Percentiles rank a stretch among this genome's conserved stretches.
Conservation (phyloP, 2,888 invertebrate species). For the Schizaphis graminum region DNA sequence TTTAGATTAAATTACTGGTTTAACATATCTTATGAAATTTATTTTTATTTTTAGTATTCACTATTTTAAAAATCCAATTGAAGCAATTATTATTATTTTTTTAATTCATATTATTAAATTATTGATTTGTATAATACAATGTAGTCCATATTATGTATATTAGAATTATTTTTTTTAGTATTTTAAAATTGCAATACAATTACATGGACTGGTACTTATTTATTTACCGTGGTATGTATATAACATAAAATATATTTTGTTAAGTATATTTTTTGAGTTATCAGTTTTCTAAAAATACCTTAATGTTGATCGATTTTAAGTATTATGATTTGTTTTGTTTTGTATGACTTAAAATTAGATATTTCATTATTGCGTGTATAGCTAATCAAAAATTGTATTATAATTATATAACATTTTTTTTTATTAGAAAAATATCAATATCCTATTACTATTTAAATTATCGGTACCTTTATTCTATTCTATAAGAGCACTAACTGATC, state of each 20-base stretch:
- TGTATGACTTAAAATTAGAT: background rate
- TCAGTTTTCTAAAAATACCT: conserved; percentile 32
- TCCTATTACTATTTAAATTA: background rate
- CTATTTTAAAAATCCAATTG: background rate
- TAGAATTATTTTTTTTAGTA: background rate
- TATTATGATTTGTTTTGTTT: background rate
- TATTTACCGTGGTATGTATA: background rate
- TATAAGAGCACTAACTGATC: background rate
- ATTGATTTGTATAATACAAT: background rate
- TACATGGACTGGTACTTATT: conserved; percentile 7
- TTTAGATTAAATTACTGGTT: background rate
- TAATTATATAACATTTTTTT: background rate
- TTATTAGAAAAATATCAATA: background rate
- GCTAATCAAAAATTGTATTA: background rate
- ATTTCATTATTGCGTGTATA: background rate
- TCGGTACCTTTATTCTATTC: background rate
- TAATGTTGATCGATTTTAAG: background rate
- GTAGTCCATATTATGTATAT: background rate
- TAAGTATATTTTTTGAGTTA: conserved; percentile 16
- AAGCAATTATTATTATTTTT: background rate
- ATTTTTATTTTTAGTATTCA: background rate
- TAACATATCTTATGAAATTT: background rate
- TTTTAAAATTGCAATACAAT: background rate
- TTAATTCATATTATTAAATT: background rate
- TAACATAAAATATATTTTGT: background rate